Evolutionary conservation across 2,113 vertebrate genomes (phyloP).

Genomic region (Genyomyrus donnyi): DNA sequence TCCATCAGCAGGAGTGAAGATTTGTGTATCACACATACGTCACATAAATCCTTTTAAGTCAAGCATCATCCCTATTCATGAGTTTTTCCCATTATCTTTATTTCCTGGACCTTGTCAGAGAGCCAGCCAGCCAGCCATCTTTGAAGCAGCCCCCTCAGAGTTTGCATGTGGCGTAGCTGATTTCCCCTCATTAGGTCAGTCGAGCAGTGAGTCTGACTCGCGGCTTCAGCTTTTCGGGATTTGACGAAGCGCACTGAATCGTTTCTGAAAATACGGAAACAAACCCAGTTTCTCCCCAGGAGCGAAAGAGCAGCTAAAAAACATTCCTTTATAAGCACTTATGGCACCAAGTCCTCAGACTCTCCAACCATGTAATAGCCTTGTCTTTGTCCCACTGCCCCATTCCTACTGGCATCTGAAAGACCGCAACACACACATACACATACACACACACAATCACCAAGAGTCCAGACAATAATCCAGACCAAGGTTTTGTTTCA

Average conservation of each 20-base stretch:
- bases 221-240: not conserved
- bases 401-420: not conserved
- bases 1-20: not conserved
- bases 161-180: not conserved
- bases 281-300: not conserved
- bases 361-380: not conserved
- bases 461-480: not conserved
- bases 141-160: not conserved
- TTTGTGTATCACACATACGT: not conserved
- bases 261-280: not conserved
- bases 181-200: slow-evolving; percentile 4
- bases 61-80: slow-evolving; percentile 5
- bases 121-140: not conserved
- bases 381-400: too few relatives aligned
- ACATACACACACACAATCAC: not conserved
- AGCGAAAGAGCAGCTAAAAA: not conserved
- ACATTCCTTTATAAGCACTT: not conserved
- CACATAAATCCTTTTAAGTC: not conserved
- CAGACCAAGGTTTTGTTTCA: not conserved
- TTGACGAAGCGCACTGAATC: not conserved
- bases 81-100: slow-evolving; percentile 11
- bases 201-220: not conserved
- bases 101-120: not conserved
- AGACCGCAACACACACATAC: not conserved
- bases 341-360: not conserved